A percentile compares a stretch with the other conserved stretches of the same genome.
Evolutionary conservation across 1,140 invertebrate genomes (phyloP).

Genomic region (Parasteatoda tepidariorum): DNA sequence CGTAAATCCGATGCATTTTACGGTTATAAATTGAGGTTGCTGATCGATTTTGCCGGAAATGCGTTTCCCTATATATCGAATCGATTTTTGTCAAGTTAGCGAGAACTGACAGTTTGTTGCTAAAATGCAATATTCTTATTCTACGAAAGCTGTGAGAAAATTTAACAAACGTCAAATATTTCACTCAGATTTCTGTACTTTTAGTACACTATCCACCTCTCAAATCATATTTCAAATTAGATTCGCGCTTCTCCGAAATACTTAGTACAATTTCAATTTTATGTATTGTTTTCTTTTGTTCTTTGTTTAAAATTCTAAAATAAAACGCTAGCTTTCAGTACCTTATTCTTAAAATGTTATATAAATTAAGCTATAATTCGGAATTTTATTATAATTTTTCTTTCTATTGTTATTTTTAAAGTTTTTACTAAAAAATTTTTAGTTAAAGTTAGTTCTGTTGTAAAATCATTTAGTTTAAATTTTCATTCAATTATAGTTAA

Average conservation of each 20-base stretch:
- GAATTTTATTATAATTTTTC: no score
- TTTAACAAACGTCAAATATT: background rate
- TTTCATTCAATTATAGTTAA: no score
- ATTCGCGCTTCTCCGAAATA: background rate
- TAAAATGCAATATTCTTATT: background rate
- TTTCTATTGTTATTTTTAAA: no score
- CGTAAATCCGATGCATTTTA: slow-evolving; percentile 9
- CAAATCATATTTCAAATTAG: background rate
- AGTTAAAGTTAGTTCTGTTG: no score
- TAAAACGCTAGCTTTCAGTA: no score
- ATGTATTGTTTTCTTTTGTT: background rate
- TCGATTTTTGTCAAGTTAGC: background rate
- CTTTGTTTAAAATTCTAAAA: no score
- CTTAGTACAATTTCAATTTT: background rate
- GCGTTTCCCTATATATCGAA: background rate
- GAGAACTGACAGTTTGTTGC: background rate
- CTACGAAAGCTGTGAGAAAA: background rate
- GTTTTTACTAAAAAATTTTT: no score
- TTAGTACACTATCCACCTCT: background rate
- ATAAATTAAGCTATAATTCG: no score
- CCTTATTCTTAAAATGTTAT: no score
- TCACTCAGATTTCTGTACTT: background rate
- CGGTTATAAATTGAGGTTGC: slow-evolving; percentile 2
- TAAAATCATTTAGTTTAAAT: no score
- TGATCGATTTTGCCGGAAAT: slow-evolving; percentile 11